Conservation (phyloP, 2,797 vertebrate genomes). For the Molothrus aeneus region DNA sequence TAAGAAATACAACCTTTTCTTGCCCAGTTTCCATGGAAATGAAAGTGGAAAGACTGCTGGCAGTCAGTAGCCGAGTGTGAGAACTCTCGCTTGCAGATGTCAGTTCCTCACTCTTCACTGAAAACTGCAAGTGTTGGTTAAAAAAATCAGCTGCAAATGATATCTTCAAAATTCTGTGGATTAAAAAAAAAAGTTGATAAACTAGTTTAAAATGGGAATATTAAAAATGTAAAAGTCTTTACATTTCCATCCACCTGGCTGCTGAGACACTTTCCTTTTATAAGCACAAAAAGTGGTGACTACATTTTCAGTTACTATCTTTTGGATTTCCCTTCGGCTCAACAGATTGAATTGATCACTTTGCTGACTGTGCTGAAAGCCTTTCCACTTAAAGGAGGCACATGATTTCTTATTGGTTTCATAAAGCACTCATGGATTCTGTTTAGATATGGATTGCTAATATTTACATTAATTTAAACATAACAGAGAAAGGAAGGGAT, state of each 20-base stretch:
- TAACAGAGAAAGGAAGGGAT: not conserved
- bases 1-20: not conserved
- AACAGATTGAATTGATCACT: not conserved
- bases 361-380: not conserved
- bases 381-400: not conserved
- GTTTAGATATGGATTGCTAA: not conserved
- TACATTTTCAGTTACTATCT: not conserved
- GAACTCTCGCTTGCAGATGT: constrained; percentile 59
- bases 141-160: constrained; percentile 62
- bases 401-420: not conserved
- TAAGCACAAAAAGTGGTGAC: not conserved
- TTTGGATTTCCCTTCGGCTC: not conserved
- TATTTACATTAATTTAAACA: not conserved
- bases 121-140: constrained; percentile 52
- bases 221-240: not conserved
- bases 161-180: not conserved
- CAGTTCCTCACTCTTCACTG: constrained; percentile 42
- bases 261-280: not conserved
- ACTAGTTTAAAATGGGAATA: not conserved
- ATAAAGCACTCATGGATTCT: not conserved
- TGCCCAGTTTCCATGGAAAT: constrained; percentile 72
- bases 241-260: not conserved
- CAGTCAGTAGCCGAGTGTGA: constrained; percentile 43
- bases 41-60: constrained; percentile 57
- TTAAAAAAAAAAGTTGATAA: constrained; percentile 15